Evolutionary conservation across 2,888 invertebrate genomes (phyloP).

Genomic region (Syrista parreyssii): DNA sequence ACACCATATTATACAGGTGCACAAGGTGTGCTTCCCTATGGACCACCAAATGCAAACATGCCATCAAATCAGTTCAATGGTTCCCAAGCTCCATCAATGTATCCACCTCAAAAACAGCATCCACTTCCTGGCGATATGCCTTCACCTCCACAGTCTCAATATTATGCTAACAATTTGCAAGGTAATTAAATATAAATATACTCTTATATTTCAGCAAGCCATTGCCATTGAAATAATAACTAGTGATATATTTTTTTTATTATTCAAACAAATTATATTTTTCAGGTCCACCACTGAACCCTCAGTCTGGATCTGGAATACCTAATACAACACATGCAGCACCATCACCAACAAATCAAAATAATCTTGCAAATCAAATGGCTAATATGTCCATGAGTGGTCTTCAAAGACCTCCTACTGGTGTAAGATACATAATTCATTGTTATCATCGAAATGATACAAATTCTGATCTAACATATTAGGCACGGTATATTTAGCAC

Average conservation of each 20-base stretch:
- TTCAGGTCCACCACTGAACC: conserved; percentile 28
- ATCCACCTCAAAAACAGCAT: conserved; percentile 42
- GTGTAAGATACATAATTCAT: conserved; percentile 27
- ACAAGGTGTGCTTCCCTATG: conserved; percentile 40
- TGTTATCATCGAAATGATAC: not conserved
- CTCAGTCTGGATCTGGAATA: conserved; percentile 42
- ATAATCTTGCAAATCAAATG: conserved; percentile 53
- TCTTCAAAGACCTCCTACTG: conserved; percentile 44
- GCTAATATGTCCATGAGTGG: conserved; percentile 48
- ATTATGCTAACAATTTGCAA: conserved; percentile 47
- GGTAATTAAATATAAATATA: conserved; percentile 25
- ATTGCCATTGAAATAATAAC: not conserved
- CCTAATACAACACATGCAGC: conserved; percentile 40
- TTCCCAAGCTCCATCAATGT: conserved; percentile 32
- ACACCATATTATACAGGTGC: conserved; percentile 40
- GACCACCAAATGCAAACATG: conserved; percentile 46
- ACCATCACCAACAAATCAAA: conserved; percentile 41
- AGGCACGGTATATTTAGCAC: too few species aligned
- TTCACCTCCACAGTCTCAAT: conserved; percentile 38
- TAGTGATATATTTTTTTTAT: not conserved
- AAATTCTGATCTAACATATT: not conserved
- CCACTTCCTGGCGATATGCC: conserved; percentile 46
- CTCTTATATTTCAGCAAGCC: not conserved
- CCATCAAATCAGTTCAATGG: conserved; percentile 43
- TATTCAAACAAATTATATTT: not conserved